These are phyloP conservation scores for Rhipidura dahli DNA, from an alignment of 2,113 vertebrate genomes.

Conservation along the genomic window DNA sequence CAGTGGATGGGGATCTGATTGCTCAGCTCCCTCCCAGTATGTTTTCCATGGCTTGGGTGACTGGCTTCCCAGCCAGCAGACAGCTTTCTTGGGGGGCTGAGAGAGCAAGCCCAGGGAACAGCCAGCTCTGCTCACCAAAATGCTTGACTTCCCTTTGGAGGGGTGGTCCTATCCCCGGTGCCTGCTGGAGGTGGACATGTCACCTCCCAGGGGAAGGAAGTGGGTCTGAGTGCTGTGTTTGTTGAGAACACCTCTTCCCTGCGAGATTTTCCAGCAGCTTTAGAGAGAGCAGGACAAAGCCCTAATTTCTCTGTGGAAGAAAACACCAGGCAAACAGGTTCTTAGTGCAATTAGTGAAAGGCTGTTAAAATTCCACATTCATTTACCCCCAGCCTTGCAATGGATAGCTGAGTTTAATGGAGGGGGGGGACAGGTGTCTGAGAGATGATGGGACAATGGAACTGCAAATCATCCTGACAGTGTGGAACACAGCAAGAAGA, in stretches of 20 bases:
- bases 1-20: fast-evolving
- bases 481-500: not conserved
- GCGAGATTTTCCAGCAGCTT: not conserved
- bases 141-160: fast-evolving
- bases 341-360: not conserved
- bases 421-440: fast-evolving
- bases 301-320: not conserved
- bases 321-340: not conserved
- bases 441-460: not conserved
- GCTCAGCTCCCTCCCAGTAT: not conserved
- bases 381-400: not conserved
- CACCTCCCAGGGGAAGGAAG: not conserved
- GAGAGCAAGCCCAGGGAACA: not conserved
- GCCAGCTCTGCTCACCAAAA: not conserved
- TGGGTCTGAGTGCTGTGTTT: not conserved
- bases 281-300: not conserved
- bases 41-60: not conserved
- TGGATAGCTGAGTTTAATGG: not conserved
- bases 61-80: not conserved
- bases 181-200: not conserved
- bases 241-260: not conserved
- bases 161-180: fast-evolving
- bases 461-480: not conserved
- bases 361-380: not conserved
- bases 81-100: fast-evolving